Base-by-base conservation (phyloP, 1,140 invertebrate species). In the Lucilia sericata region DNA sequence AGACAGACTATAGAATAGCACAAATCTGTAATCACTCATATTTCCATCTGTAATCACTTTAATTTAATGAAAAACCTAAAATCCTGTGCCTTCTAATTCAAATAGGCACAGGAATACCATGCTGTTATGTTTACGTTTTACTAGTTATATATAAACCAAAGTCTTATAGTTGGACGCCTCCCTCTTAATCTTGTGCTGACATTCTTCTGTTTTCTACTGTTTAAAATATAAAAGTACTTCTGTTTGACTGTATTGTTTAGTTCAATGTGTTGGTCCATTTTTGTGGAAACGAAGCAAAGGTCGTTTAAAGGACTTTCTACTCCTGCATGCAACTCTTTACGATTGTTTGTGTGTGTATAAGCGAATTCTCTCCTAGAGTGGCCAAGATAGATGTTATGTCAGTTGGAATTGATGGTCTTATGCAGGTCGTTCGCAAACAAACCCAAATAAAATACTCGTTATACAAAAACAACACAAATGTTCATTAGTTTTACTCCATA, bases 301-400 rank as follows among this genome's bases (percentile, higher is more conserved):
- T 80, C 42, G 21, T 80, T 80, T 80, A 47, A 80, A 80, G 47
- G 76, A 51, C 76, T 21, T 80, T 80, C 7, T 70, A 25, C 8
- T 70, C 19, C 65, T 70, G 21, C 8, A 19, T 70, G 21, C 65
- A 70, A 70, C n/a, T 19, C 65, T 25, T 12, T 21, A 12, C 7
- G 65, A 19, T 8, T 70, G 7, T 70, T n/a, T 21, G 65, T 70
- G 65, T 21, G 5, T 19, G n/a, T 70, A 12, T 55, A 10, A 12
- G 51, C 12, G 13, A 17, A 5, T 55, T 17, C 65, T 25, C 13
- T 17, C 17, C 14, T 75, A 42, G 5, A 13, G 21, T 83, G 49
- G n/a, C 85, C 85, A 89, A 89, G 87, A 89, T 89, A 87, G 87
- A 89, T 89, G 88, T 88, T 87, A 87, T 89, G 88, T 89, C 88